Conservation (phyloP, 2,888 invertebrate species). For the Abscondita cerata region DNA sequence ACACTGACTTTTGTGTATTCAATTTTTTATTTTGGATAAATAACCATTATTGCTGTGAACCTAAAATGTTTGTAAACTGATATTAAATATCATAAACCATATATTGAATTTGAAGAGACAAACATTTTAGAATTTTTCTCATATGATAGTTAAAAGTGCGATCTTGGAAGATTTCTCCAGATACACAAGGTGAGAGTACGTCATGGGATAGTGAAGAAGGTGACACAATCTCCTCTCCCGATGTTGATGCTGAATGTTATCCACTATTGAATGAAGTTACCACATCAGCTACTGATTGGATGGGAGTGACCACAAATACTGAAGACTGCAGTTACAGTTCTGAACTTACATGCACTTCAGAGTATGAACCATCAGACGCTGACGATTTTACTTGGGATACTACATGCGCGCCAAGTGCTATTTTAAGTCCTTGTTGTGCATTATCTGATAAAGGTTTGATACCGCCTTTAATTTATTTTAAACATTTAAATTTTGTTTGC, state of each 20-base stretch:
- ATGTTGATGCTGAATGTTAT: constrained; percentile 57
- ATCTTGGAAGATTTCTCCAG: constrained; percentile 11
- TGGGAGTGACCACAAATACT: constrained; percentile 88
- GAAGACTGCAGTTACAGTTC: constrained; percentile 80
- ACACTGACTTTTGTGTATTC: no score
- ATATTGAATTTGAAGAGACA: constrained; percentile 1
- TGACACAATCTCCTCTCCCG: constrained; percentile 63
- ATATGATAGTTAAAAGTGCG: constrained; percentile 10
- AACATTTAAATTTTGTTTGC: constrained; percentile 39
- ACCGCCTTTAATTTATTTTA: not conserved
- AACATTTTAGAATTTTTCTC: constrained; percentile 6
- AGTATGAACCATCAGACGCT: constrained; percentile 54
- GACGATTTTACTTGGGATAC: constrained; percentile 67
- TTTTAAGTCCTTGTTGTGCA: constrained; percentile 72
- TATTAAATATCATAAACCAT: not conserved
- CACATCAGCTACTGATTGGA: constrained; percentile 69
- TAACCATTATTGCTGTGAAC: no score
- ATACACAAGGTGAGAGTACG: constrained; percentile 33
- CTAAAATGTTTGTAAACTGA: constrained; percentile 6
- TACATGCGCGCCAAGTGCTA: constrained; percentile 75
- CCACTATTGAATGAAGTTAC: constrained; percentile 45
- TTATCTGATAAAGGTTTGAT: constrained; percentile 80
- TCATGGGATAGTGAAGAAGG: constrained; percentile 68
- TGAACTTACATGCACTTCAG: constrained; percentile 39
- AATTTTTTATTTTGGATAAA: no score